Evolutionary conservation across 2,888 invertebrate genomes (phyloP).

Genomic region (Fissipunctia ypsillon): DNA sequence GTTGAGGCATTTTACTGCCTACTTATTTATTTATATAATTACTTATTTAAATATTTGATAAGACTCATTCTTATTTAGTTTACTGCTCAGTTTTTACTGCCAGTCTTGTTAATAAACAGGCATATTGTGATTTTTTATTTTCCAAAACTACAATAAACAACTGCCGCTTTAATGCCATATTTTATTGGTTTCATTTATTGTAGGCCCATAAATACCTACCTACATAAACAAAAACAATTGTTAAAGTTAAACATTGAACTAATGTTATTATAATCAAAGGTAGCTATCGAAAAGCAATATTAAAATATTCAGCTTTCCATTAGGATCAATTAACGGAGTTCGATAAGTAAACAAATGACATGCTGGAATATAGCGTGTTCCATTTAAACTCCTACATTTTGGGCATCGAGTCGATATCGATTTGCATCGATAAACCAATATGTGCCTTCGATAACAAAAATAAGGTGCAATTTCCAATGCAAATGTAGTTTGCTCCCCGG

Average conservation of each 20-base stretch:
- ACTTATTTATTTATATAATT: too few relatives aligned
- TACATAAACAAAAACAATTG: neutral
- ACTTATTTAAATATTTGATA: too few relatives aligned
- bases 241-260: neutral
- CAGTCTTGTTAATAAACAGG: too few relatives aligned
- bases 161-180: too few relatives aligned
- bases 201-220: neutral
- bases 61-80: too few relatives aligned
- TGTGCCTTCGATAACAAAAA: conserved; percentile 54
- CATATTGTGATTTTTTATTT: too few relatives aligned
- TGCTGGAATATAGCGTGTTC: conserved; percentile 61
- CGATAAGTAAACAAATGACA: conserved; percentile 60
- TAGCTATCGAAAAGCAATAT: conserved; percentile 8
- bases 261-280: neutral
- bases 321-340: conserved; percentile 45
- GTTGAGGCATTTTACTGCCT: too few relatives aligned
- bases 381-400: conserved; percentile 64
- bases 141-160: too few relatives aligned
- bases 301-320: conserved; percentile 41
- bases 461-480: conserved; percentile 73
- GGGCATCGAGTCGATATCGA: conserved; percentile 59
- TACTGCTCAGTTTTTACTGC: too few relatives aligned
- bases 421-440: conserved; percentile 52
- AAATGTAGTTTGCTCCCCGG: conserved; percentile 71
- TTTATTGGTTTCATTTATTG: neutral